phyloP scores from a whole-genome alignment of 2,888 invertebrate genomes.

The Eucera pruinosa region DNA sequence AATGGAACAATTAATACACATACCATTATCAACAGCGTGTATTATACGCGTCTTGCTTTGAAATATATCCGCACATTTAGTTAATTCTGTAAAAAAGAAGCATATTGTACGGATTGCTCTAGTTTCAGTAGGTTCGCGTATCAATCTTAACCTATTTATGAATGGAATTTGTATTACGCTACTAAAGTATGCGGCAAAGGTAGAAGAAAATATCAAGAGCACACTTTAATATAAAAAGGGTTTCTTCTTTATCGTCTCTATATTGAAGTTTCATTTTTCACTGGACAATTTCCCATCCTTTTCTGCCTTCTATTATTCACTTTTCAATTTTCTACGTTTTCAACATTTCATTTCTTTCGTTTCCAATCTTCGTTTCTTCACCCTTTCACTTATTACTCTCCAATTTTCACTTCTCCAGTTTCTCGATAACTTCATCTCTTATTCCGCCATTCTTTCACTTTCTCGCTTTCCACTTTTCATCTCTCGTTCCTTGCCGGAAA shows the following conservation, averaged over 20 bases:
- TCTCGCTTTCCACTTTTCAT: neutral
- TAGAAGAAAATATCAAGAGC: neutral
- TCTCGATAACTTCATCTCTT: neutral
- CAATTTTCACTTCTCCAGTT: neutral
- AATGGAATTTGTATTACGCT: too few species aligned
- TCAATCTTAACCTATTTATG: neutral
- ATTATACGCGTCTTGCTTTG: conserved; percentile 1
- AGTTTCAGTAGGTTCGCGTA: neutral
- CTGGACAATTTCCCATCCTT: neutral
- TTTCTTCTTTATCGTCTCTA: neutral
- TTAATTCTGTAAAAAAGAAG: too few species aligned
- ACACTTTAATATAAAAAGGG: neutral
- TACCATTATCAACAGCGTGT: conserved; percentile 1
- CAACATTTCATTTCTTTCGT: neutral
- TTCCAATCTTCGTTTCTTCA: neutral
- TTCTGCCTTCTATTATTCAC: neutral
- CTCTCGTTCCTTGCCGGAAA: neutral
- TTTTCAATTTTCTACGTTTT: neutral
- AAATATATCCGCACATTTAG: conserved; percentile 5
- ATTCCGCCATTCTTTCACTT: neutral
- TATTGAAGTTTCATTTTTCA: conserved; percentile 4
- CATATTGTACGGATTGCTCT: too few species aligned
- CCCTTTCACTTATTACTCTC: neutral
- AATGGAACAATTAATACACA: conserved; percentile 4
- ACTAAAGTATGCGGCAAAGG: neutral